These are phyloP conservation scores for Drosophila acutilabella DNA, from an alignment of 2,888 invertebrate genomes.

Conservation along the genomic window DNA sequence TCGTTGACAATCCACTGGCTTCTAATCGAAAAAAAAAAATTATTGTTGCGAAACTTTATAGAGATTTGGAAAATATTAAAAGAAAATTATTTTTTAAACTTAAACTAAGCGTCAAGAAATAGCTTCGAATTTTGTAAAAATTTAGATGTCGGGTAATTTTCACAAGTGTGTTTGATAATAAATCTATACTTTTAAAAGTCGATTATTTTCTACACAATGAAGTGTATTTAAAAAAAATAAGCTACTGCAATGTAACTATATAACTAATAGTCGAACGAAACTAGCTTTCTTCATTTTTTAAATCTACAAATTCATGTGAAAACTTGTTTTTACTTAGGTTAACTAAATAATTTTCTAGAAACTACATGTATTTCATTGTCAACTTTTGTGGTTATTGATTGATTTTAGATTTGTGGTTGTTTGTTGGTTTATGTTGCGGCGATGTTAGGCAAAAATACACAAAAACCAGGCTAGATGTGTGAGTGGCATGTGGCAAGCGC, in stretches of 20 bases:
- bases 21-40: too few species aligned
- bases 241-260: too few species aligned
- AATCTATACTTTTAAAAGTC: too few species aligned
- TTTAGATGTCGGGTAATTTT: too few species aligned
- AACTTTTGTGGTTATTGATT: slow-evolving; percentile 9
- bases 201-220: too few species aligned
- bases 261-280: too few species aligned
- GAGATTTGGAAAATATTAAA: too few species aligned
- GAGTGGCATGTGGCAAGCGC: slow-evolving; percentile 53
- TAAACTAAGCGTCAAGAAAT: too few species aligned
- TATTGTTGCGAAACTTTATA: too few species aligned
- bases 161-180: too few species aligned
- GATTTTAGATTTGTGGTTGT: background rate
- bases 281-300: background rate
- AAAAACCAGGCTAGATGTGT: slow-evolving; percentile 40
- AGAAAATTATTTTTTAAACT: background rate
- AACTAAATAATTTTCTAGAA: background rate
- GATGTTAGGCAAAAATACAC: slow-evolving; percentile 44
- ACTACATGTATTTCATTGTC: background rate
- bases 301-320: background rate
- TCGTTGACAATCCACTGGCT: background rate
- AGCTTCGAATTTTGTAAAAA: too few species aligned
- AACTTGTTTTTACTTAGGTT: background rate
- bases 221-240: too few species aligned
- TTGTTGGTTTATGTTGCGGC: slow-evolving; percentile 29